Conservation (phyloP, 2,113 vertebrate genomes). For the Clarias gariepinus region DNA sequence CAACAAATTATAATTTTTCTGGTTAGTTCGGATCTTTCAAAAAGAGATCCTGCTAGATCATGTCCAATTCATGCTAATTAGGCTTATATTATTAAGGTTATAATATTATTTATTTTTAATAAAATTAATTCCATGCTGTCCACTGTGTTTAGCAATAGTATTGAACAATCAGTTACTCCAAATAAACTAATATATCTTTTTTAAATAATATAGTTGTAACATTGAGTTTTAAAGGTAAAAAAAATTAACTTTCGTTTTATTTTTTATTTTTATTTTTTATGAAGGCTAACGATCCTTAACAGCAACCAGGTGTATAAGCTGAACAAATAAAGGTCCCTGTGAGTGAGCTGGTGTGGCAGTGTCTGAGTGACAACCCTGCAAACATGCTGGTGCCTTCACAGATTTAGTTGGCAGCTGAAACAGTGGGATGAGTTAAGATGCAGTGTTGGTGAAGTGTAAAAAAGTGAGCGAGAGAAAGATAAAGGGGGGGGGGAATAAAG, state of each 20-base stretch:
- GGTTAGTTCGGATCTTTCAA: too few species aligned
- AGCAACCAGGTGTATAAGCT: neutral
- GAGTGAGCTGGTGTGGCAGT: conserved; percentile 5
- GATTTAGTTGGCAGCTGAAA: conserved; percentile 46
- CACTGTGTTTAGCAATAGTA: neutral
- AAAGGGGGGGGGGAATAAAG: neutral
- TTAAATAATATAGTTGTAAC: neutral
- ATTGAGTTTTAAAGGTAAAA: neutral
- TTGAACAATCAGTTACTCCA: neutral
- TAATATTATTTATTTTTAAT: neutral
- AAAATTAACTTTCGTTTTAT: too few species aligned
- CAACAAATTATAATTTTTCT: too few species aligned
- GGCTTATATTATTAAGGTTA: too few species aligned
- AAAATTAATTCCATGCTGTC: too few species aligned
- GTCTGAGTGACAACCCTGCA: conserved; percentile 42
- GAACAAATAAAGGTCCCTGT: neutral
- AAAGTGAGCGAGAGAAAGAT: neutral
- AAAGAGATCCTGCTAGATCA: too few species aligned
- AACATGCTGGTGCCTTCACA: conserved; percentile 40
- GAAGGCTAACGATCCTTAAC: neutral
- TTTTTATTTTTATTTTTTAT: neutral
- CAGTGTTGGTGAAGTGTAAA: conserved; percentile 49
- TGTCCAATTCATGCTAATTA: too few species aligned
- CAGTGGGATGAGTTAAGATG: conserved; percentile 49
- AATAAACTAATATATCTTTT: neutral